A percentile compares a stretch with the other conserved stretches of the same genome.
phyloP scores from a whole-genome alignment of 2,888 invertebrate genomes.

The Drosophila neotestacea region DNA sequence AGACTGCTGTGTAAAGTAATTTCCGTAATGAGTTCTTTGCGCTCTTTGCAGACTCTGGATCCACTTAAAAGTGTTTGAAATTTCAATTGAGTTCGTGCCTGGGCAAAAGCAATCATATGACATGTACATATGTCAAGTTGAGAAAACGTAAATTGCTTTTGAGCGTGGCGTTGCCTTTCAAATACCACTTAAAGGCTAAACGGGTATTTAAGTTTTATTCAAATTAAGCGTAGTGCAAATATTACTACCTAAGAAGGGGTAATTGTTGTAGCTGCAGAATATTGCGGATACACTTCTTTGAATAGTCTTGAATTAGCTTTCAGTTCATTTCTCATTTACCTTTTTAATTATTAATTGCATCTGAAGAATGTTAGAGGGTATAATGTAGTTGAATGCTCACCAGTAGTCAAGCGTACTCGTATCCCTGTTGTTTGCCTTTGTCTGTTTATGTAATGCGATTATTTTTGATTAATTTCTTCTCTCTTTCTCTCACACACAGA shows the following conservation, averaged over 20 bases:
- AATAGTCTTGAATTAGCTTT: neutral
- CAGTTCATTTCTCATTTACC: neutral
- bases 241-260: too few species aligned
- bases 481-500: neutral
- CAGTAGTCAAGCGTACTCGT: too few species aligned
- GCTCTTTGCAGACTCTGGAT: conserved; percentile 34
- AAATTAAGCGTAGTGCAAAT: too few species aligned
- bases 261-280: too few species aligned
- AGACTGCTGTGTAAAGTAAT: conserved; percentile 71
- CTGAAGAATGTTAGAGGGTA: conserved; percentile 13
- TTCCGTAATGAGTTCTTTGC: conserved; percentile 76
- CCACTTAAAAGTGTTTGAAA: conserved; percentile 76
- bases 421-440: conserved; percentile 12
- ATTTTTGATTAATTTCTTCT: conserved; percentile 72
- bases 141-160: conserved; percentile 68
- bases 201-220: conserved; percentile 14
- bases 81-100: conserved; percentile 56
- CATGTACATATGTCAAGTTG: conserved; percentile 57
- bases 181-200: conserved; percentile 5
- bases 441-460: conserved; percentile 68
- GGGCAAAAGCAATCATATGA: conserved; percentile 66
- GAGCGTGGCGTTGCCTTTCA: conserved; percentile 13
- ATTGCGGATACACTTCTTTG: neutral
- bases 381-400: neutral
- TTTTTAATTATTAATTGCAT: neutral